phyloP scores from a whole-genome alignment of 92 coral and sea anemone genomes.

The Epizoanthus ramosus region DNA sequence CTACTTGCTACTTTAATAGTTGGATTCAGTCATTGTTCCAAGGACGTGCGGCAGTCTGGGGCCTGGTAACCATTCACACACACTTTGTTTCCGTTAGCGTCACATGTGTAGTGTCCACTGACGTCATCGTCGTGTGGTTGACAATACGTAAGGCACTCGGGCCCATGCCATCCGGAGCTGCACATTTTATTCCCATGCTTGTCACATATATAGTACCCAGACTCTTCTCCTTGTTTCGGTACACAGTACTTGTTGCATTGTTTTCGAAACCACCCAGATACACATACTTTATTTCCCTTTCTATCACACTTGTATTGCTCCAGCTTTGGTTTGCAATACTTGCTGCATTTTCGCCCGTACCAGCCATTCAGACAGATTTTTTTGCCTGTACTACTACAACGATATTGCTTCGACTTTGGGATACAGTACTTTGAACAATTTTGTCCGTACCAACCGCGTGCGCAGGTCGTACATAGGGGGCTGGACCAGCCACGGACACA shows the following conservation, averaged over 20 bases:
- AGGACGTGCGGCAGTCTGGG: slow-evolving; percentile 3
- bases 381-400: neutral
- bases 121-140: slow-evolving; percentile 37
- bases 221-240: slow-evolving; percentile 34
- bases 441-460: slow-evolving; percentile 33
- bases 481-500: slow-evolving; percentile 34
- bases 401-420: slow-evolving; percentile 17
- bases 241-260: slow-evolving; percentile 44
- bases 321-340: slow-evolving; percentile 42
- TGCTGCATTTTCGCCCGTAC: slow-evolving; percentile 53
- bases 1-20: neutral
- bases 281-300: slow-evolving; percentile 49
- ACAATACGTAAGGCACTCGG: slow-evolving; percentile 50
- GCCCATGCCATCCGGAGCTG: slow-evolving; percentile 64
- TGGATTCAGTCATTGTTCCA: neutral
- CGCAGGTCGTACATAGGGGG: slow-evolving; percentile 23
- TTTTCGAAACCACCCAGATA: slow-evolving; percentile 48
- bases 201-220: slow-evolving; percentile 61
- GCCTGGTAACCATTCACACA: slow-evolving; percentile 14
- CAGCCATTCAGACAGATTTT: slow-evolving; percentile 15
- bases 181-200: slow-evolving; percentile 47
- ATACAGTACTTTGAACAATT: slow-evolving; percentile 23
- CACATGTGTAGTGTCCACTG: slow-evolving; percentile 62
- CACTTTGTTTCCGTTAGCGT: slow-evolving; percentile 42
- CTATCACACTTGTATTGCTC: slow-evolving; percentile 54